phyloP scores from a whole-genome alignment of 1,140 invertebrate species.

The Drosophila fuyamai region DNA sequence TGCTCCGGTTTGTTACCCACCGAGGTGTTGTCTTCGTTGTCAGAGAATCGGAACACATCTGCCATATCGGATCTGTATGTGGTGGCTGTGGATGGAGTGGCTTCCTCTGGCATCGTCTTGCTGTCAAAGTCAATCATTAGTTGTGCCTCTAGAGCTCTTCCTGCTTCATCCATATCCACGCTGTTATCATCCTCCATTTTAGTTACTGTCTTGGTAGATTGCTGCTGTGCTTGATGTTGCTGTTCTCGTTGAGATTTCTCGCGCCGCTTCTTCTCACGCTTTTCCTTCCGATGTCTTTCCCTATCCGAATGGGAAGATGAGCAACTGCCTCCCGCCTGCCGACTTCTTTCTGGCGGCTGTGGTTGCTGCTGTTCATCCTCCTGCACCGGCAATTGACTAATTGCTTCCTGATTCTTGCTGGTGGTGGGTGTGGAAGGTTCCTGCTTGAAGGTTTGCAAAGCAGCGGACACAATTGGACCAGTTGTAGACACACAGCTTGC shows the following conservation, averaged over 20 bases:
- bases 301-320: conserved; percentile 59
- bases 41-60: conserved; percentile 85
- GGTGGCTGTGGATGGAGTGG: conserved; percentile 77
- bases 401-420: conserved; percentile 45
- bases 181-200: conserved; percentile 90
- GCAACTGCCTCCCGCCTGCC: conserved; percentile 13
- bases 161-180: conserved; percentile 91
- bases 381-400: conserved; percentile 11
- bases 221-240: conserved; percentile 55
- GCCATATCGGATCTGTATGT: conserved; percentile 83
- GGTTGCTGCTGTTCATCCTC: conserved; percentile 37
- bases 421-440: conserved; percentile 62
- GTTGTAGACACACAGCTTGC: conserved; percentile 43
- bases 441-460: conserved; percentile 79
- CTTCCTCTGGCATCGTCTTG: conserved; percentile 72
- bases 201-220: conserved; percentile 61
- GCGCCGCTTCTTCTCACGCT: conserved; percentile 89
- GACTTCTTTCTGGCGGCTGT: conserved; percentile 42
- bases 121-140: conserved; percentile 88
- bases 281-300: conserved; percentile 85
- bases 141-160: conserved; percentile 91
- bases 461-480: conserved; percentile 78
- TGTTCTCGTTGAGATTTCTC: conserved; percentile 84
- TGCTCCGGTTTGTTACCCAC: conserved; percentile 42
- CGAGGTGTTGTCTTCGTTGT: conserved; percentile 85